Conservation (phyloP, 2,113 vertebrate species). For the Stercorarius parasiticus region DNA sequence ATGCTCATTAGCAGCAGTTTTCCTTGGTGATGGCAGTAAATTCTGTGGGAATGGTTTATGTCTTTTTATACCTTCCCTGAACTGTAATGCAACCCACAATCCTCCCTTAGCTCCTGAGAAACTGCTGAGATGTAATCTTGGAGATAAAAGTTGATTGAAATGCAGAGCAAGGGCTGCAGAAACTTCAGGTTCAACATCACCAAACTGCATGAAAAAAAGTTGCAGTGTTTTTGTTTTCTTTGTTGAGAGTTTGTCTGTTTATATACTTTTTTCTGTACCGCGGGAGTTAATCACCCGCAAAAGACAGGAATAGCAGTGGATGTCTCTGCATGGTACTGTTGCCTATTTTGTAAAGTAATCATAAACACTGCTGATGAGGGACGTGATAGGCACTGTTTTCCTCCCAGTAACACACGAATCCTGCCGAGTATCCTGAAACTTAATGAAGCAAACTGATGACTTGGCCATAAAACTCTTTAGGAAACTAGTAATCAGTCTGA, state of each 20-base stretch:
- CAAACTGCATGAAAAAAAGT: conserved; percentile 26
- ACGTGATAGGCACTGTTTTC: neutral
- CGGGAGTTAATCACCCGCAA: conserved; percentile 21
- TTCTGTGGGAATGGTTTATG: conserved; percentile 70
- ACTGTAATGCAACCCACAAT: conserved; percentile 20
- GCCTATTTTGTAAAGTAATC: conserved; percentile 11
- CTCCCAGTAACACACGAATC: neutral
- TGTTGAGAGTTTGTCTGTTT: conserved; percentile 28
- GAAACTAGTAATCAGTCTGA: neutral
- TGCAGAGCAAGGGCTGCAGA: neutral
- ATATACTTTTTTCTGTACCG: conserved; percentile 10
- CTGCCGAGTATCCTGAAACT: neutral
- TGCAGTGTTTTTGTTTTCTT: neutral
- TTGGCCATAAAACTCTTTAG: neutral
- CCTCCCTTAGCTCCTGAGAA: conserved; percentile 47
- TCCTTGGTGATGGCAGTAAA: conserved; percentile 70
- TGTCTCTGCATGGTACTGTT: neutral
- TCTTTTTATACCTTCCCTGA: conserved; percentile 65
- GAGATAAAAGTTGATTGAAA: conserved; percentile 68
- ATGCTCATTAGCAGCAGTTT: conserved; percentile 61
- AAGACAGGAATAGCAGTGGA: conserved; percentile 7
- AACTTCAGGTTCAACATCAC: conserved; percentile 31
- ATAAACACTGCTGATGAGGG: neutral
- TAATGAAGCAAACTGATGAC: neutral
- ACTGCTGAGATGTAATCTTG: conserved; percentile 67